Conservation (phyloP, 92 coral and sea anemone genomes). For the Ricordea florida region DNA sequence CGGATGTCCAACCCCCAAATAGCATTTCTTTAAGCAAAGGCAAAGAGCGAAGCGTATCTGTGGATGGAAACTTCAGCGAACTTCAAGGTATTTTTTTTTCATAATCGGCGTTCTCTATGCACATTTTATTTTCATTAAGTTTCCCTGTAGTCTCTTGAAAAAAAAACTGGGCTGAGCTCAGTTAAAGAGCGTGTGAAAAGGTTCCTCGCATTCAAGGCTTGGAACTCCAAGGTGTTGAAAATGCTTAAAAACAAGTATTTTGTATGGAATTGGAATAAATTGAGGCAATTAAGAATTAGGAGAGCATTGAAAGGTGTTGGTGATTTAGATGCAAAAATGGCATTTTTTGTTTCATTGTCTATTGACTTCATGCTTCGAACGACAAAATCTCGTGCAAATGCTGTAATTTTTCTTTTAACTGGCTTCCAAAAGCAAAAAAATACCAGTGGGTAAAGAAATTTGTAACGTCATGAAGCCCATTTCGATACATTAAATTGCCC, state of each 20-base stretch:
- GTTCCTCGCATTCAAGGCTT: too few species aligned
- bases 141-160: neutral
- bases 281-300: neutral
- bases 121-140: neutral
- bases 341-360: neutral
- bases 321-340: neutral
- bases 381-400: neutral
- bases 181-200: constrained; percentile 12
- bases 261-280: neutral
- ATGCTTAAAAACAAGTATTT: neutral
- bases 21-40: too few species aligned
- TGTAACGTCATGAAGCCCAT: too few species aligned
- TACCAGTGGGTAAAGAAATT: too few species aligned
- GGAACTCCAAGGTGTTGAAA: constrained; percentile 14
- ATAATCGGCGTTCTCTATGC: too few species aligned
- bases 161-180: neutral
- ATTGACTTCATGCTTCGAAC: neutral
- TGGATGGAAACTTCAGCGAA: too few species aligned
- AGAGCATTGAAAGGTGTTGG: neutral
- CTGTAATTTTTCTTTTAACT: too few species aligned
- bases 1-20: too few species aligned
- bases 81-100: neutral
- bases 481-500: too few species aligned
- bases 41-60: too few species aligned
- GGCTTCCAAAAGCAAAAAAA: too few species aligned